phyloP scores from a whole-genome alignment of 2,888 invertebrate genomes.

The Aporophyla lueneburgensis region DNA sequence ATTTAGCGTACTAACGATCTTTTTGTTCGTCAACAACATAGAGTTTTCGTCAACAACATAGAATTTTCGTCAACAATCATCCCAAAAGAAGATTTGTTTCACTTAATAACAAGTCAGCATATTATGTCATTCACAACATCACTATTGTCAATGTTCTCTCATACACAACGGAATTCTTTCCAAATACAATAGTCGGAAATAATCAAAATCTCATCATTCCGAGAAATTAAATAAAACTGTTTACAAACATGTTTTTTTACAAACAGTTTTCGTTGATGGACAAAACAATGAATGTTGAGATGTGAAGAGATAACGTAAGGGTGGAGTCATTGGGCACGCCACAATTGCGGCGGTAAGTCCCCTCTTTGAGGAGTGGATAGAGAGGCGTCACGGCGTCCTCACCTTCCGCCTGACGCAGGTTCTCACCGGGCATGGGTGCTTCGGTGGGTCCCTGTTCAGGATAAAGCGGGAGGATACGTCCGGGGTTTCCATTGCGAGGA shows the following conservation, averaged over 20 bases:
- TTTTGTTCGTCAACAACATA: slow-evolving; percentile 18
- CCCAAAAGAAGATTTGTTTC: slow-evolving; percentile 19
- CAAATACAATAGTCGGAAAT: slow-evolving; percentile 65
- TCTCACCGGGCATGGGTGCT: too few relatives aligned
- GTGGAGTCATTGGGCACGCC: too few relatives aligned
- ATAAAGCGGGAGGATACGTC: too few relatives aligned
- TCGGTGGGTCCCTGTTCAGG: too few relatives aligned
- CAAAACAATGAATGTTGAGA: slow-evolving; percentile 19
- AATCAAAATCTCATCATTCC: slow-evolving; percentile 65
- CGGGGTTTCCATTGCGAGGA: too few relatives aligned
- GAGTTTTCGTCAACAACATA: slow-evolving; percentile 12
- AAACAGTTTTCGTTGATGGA: slow-evolving; percentile 29
- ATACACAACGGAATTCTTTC: slow-evolving; percentile 56
- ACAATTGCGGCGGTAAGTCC: too few relatives aligned
- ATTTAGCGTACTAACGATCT: too few relatives aligned
- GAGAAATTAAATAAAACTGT: slow-evolving; percentile 60
- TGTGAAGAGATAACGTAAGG: slow-evolving; percentile 23
- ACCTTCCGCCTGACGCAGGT: too few relatives aligned
- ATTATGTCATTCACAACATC: slow-evolving; percentile 34
- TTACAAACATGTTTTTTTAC: slow-evolving; percentile 47
- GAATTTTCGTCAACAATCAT: slow-evolving; percentile 21
- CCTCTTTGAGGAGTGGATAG: too few relatives aligned
- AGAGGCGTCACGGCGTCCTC: too few relatives aligned
- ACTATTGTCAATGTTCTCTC: slow-evolving; percentile 52
- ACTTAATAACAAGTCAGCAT: slow-evolving; percentile 16